Evolutionary conservation across 2,888 invertebrate species (phyloP).

Genomic region (Mimachlamys varia): DNA sequence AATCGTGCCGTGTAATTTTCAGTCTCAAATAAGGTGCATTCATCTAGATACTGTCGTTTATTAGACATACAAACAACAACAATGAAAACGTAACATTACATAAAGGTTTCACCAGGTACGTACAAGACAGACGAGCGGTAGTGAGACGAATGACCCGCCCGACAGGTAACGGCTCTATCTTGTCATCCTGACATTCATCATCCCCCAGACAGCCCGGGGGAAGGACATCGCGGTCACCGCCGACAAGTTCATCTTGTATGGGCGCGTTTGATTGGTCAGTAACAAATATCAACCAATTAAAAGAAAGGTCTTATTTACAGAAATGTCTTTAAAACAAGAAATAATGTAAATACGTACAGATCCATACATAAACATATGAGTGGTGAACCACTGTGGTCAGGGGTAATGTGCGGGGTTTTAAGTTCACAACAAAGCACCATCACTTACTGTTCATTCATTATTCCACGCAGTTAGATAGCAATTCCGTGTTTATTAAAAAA

Average conservation of each 20-base stretch:
- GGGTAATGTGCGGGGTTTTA: not conserved
- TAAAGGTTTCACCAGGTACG: not conserved
- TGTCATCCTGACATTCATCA: slow-evolving; percentile 9
- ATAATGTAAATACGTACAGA: not conserved
- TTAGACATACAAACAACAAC: not conserved
- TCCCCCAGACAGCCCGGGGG: not conserved
- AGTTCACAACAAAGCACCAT: too few species aligned
- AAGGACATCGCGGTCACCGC: slow-evolving; percentile 17
- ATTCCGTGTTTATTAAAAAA: too few species aligned
- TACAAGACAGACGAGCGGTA: not conserved
- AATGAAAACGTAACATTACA: not conserved
- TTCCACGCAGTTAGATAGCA: too few species aligned
- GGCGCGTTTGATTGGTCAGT: not conserved
- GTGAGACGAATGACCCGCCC: not conserved
- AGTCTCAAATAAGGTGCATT: too few species aligned
- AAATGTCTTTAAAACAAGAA: not conserved
- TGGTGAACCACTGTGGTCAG: not conserved
- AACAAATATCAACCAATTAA: not conserved
- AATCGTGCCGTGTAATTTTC: too few species aligned
- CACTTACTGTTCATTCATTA: too few species aligned
- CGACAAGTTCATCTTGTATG: not conserved
- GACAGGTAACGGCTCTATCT: not conserved
- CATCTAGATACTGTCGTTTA: too few species aligned
- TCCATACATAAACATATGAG: not conserved
- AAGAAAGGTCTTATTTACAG: not conserved